phyloP scores from a whole-genome alignment of 2,888 invertebrate genomes.

The Drosophila rellima region DNA sequence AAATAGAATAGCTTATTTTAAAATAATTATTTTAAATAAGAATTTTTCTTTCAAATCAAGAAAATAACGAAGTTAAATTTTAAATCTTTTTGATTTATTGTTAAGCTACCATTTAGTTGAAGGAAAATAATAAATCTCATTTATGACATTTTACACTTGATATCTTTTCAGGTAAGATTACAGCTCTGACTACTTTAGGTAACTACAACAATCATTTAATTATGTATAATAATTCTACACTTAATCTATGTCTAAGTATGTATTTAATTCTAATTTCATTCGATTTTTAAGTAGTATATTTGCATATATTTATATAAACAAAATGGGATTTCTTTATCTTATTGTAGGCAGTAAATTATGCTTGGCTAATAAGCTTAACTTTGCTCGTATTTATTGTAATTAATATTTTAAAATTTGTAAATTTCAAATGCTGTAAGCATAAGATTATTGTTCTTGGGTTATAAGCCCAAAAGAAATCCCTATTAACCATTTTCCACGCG shows the following conservation, averaged over 20 bases:
- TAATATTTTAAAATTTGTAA: slow-evolving; percentile 4
- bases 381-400: not conserved
- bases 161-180: slow-evolving; percentile 50
- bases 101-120: not conserved
- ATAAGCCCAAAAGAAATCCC: slow-evolving; percentile 27
- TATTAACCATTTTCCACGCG: slow-evolving; percentile 40
- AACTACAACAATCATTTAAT: not conserved
- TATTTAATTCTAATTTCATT: not conserved
- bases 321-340: not conserved
- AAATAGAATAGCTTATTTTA: slow-evolving; percentile 4
- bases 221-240: not conserved
- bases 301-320: not conserved
- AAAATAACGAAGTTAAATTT: too few species aligned
- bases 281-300: not conserved
- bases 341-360: not conserved
- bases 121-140: not conserved
- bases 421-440: slow-evolving; percentile 35
- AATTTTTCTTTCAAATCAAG: too few species aligned
- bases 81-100: too few species aligned
- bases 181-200: not conserved
- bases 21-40: not conserved
- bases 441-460: slow-evolving; percentile 37
- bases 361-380: slow-evolving; percentile 8
- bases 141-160: not conserved
- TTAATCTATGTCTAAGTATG: not conserved